Conservation (phyloP, 2,888 invertebrate species). For the Agrochola macilenta region DNA sequence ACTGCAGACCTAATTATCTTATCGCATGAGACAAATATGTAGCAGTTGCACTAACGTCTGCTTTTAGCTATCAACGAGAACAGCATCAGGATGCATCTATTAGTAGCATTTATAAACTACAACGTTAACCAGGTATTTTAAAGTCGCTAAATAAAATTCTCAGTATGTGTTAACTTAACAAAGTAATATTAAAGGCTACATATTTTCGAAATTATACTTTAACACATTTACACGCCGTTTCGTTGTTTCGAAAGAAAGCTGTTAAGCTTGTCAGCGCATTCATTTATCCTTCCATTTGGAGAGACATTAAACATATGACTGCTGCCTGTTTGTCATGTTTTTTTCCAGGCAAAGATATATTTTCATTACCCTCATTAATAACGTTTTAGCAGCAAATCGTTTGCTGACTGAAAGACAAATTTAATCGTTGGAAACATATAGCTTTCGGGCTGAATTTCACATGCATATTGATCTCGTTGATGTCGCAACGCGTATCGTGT, state of each 20-base stretch:
- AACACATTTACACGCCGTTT: constrained; percentile 52
- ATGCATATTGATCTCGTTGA: constrained; percentile 56
- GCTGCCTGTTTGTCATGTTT: constrained; percentile 67
- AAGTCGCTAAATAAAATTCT: constrained; percentile 3
- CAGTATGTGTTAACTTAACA: constrained; percentile 27
- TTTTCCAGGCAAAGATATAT: constrained; percentile 72
- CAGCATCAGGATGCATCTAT: constrained; percentile 42
- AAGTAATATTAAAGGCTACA: constrained; percentile 35
- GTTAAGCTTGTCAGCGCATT: constrained; percentile 60
- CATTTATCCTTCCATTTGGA: constrained; percentile 65
- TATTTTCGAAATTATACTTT: constrained; percentile 51
- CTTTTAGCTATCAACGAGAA: constrained; percentile 57
- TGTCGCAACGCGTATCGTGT: constrained; percentile 62
- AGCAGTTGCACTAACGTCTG: constrained; percentile 71
- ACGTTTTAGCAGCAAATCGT: constrained; percentile 67
- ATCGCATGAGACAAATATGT: constrained; percentile 77
- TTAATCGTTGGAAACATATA: constrained; percentile 19
- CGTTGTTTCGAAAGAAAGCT: constrained; percentile 65
- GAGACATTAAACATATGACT: constrained; percentile 62
- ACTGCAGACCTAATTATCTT: constrained; percentile 81
- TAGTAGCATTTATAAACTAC: constrained; percentile 31
- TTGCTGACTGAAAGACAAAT: constrained; percentile 41
- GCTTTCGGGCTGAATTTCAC: constrained; percentile 35
- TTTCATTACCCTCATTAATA: constrained; percentile 70
- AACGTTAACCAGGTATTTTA: neutral